Conservation (phyloP, 1,140 invertebrate genomes). For the Drosophila melanica region DNA sequence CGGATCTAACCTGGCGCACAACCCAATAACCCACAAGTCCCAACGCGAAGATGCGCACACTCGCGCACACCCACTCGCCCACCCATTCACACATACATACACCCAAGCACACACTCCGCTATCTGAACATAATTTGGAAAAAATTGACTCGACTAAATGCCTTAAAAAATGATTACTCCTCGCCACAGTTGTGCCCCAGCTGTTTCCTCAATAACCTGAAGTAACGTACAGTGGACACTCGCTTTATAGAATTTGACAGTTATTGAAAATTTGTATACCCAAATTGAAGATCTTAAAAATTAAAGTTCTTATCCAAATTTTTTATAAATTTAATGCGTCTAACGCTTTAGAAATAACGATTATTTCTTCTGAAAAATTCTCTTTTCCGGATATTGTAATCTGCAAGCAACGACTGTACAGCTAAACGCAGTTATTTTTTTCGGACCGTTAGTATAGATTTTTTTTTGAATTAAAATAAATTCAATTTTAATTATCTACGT, state of each 20-base stretch:
- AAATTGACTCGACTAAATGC: conserved; percentile 39
- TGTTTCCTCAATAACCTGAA: neutral
- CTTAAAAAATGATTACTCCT: conserved; percentile 15
- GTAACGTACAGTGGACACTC: neutral
- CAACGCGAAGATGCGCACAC: neutral
- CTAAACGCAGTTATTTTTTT: neutral
- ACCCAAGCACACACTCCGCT: conserved; percentile 7
- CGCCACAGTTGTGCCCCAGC: neutral
- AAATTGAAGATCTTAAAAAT: too few relatives aligned
- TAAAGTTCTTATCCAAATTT: too few relatives aligned
- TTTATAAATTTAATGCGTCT: too few relatives aligned
- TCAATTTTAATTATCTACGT: too few relatives aligned
- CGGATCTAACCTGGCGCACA: conserved; percentile 20
- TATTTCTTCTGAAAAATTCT: too few relatives aligned
- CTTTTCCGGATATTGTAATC: too few relatives aligned
- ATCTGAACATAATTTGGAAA: conserved; percentile 4
- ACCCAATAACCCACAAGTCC: conserved; percentile 13
- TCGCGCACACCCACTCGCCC: neutral
- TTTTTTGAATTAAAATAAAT: too few relatives aligned
- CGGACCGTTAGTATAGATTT: too few relatives aligned
- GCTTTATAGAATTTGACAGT: neutral
- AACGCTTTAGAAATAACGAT: too few relatives aligned
- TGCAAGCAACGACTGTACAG: neutral
- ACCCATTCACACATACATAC: neutral
- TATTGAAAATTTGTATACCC: neutral